Base-by-base conservation (phyloP, 1,140 invertebrate species). In the Pygmarrhopalites habei region DNA sequence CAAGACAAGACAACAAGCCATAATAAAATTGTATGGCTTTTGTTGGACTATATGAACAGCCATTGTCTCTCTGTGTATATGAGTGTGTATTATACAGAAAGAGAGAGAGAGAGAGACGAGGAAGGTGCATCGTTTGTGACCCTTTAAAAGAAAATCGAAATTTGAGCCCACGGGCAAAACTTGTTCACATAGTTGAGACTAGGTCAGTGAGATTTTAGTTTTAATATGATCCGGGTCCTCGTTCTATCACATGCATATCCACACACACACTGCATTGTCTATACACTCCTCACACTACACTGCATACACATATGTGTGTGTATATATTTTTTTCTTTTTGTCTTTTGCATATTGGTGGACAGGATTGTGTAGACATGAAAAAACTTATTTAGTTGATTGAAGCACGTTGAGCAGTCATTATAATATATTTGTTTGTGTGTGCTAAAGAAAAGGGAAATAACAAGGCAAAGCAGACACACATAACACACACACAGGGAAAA, bases 131-230 rank as follows among this genome's bases (percentile, higher is more conserved):
- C 44, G 21, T 10, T 46, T 7, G n/a, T 46, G 44, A 35, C 19
- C 10, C 10, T 19, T 19, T 19, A 46, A 46, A 46, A 46, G 5
- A 46, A 46, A 46, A 46, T 46, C 44, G 44, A 46, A 46, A 46
- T 46, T 46, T 17, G n/a, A 14, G 44, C 15, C 44, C 44, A n/a
- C n/a, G 44, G 44, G 44, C 44, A 46, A 46, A 46, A 46, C 15
- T 46, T n/a, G 44, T 19, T 39, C 35, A 39, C 35, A 39, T 39
- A 39, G 35, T 46, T 46, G 44, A 46, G 44, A 46, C 44, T 46
- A 46, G 44, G 44, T 46, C 44, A 46, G 44, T 46, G 44, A 46
- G 44, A 46, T 46, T 46, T 46, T 46, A 46, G 44, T 46, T 46
- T 46, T 46, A 46, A n/a, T 46, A n/a, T 46, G 44, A 46, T 46